phyloP scores from a whole-genome alignment of 1,140 invertebrate species.

The Drosophila tristis region DNA sequence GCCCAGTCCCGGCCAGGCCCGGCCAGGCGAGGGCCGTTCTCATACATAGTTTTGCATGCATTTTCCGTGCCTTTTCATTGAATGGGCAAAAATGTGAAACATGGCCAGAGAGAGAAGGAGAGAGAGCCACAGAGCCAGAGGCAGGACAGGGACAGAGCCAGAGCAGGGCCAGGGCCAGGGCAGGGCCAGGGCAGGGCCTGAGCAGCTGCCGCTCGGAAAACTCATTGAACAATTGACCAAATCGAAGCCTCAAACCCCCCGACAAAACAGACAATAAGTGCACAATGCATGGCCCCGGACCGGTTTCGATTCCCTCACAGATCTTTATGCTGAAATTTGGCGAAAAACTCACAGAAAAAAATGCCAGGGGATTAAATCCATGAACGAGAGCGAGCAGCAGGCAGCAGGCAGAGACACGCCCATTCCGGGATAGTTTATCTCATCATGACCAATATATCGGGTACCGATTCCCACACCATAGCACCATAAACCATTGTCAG shows the following conservation, averaged over 20 bases:
- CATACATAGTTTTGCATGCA: conserved; percentile 75
- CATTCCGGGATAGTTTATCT: conserved; percentile 14
- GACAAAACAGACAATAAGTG: conserved; percentile 60
- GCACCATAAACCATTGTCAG: conserved; percentile 13
- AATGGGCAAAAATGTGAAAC: conserved; percentile 44
- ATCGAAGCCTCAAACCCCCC: conserved; percentile 51
- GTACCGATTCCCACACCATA: background rate
- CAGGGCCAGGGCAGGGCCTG: conserved; percentile 10
- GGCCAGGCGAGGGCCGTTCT: background rate
- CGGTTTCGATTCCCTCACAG: background rate
- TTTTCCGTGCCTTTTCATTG: conserved; percentile 34
- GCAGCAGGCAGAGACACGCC: conserved; percentile 17
- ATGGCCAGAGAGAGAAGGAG: conserved; percentile 11
- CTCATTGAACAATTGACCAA: conserved; percentile 78
- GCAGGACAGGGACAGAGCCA: too few relatives aligned
- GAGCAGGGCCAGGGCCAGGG: conserved; percentile 12
- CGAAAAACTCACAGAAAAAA: conserved; percentile 19
- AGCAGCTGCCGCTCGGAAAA: conserved; percentile 68
- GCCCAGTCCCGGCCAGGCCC: background rate
- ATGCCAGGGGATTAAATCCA: conserved; percentile 53
- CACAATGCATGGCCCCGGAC: conserved; percentile 11
- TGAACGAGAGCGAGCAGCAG: conserved; percentile 30
- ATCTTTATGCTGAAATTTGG: conserved; percentile 35
- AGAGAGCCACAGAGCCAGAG: background rate
- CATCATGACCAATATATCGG: background rate